Evolutionary conservation across 2,113 vertebrate species (phyloP).

Genomic region (Lamprologus sp.): DNA sequence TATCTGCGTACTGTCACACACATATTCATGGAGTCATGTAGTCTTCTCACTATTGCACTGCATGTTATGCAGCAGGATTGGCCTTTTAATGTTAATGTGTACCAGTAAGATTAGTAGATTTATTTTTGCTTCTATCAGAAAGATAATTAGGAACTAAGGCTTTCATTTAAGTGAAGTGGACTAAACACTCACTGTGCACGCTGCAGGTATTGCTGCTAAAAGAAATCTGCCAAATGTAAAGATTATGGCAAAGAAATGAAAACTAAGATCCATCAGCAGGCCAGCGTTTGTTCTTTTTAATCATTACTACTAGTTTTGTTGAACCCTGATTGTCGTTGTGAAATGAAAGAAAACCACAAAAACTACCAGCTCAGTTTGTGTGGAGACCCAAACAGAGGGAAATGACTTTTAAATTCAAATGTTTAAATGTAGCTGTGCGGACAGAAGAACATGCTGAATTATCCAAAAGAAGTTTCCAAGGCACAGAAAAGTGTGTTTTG

Average conservation of each 20-base stretch:
- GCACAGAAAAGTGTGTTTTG: neutral
- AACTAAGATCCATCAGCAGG: accelerated
- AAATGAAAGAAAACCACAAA: neutral
- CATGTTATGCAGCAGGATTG: neutral
- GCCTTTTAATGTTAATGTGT: neutral
- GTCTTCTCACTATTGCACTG: neutral
- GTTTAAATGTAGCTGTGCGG: accelerated
- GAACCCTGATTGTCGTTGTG: neutral
- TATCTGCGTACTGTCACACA: neutral
- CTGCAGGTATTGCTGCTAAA: neutral
- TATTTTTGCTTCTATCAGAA: neutral
- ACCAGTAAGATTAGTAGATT: neutral
- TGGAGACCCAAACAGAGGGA: neutral
- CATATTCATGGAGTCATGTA: accelerated
- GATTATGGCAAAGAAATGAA: neutral
- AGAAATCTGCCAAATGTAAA: neutral
- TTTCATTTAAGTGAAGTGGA: neutral
- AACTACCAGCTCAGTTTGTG: neutral
- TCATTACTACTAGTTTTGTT: neutral
- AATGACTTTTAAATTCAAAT: accelerated
- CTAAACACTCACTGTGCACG: neutral
- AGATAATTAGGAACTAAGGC: accelerated
- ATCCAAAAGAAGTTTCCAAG: neutral
- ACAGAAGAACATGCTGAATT: neutral
- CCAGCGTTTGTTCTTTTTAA: neutral